These are phyloP conservation scores for Tribolium castaneum DNA, from an alignment of 1,140 invertebrate species.

Conservation along the genomic window DNA sequence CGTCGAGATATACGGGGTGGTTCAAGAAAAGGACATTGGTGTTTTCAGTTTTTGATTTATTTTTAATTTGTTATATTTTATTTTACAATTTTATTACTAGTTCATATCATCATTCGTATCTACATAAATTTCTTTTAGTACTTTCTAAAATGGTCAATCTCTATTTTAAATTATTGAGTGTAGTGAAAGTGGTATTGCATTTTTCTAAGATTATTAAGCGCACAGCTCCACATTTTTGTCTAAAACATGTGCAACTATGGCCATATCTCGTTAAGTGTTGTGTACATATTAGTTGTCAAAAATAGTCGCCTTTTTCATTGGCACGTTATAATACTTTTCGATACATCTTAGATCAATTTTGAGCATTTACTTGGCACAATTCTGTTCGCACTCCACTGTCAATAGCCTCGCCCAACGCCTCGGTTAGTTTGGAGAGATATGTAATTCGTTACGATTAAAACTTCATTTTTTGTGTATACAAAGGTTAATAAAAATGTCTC, in stretches of 20 bases:
- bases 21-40: neutral
- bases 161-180: constrained; percentile 45
- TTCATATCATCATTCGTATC: constrained; percentile 45
- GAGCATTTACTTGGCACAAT: constrained; percentile 34
- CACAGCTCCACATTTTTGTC: neutral
- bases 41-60: constrained; percentile 18
- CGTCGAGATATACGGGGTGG: neutral
- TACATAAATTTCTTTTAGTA: constrained; percentile 44
- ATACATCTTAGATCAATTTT: constrained; percentile 29
- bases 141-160: constrained; percentile 52
- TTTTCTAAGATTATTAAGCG: constrained; percentile 9
- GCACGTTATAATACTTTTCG: constrained; percentile 23
- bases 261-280: neutral
- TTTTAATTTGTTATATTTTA: constrained; percentile 38
- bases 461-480: neutral
- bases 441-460: constrained; percentile 4
- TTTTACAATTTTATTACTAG: constrained; percentile 51
- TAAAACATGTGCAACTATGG: neutral
- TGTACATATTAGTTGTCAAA: constrained; percentile 8
- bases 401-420: neutral
- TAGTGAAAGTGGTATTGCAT: constrained; percentile 42
- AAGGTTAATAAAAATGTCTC: constrained; percentile 1
- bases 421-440: neutral
- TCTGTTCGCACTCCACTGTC: neutral
- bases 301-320: constrained; percentile 16